A percentile compares a stretch with the other conserved stretches of the same genome.
These are phyloP conservation scores for Hyppa rectilinea DNA, from an alignment of 2,888 invertebrate genomes.

Conservation along the genomic window DNA sequence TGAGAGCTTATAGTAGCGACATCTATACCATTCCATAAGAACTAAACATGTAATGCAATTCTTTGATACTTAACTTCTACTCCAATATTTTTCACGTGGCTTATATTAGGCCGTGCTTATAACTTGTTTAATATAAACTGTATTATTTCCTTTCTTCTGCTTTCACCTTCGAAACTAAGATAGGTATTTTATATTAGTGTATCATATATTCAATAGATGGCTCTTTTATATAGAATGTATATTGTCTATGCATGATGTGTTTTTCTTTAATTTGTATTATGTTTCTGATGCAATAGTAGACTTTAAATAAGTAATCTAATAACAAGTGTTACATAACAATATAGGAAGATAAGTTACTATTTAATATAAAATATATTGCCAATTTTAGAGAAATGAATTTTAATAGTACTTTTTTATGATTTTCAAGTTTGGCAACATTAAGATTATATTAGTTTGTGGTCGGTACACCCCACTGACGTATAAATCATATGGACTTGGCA, in stretches of 20 bases:
- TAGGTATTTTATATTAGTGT: background rate
- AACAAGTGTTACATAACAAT: no score
- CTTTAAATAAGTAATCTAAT: background rate
- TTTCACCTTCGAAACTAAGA: background rate
- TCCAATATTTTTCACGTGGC: background rate
- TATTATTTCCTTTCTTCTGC: background rate
- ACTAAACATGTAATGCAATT: conserved; percentile 3
- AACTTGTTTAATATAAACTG: background rate
- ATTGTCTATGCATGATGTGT: background rate
- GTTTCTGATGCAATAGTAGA: background rate
- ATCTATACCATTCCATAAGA: conserved; percentile 11
- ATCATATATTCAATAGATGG: conserved; percentile 24
- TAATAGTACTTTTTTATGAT: background rate
- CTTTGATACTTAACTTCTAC: background rate
- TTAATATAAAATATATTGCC: background rate
- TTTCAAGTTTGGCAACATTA: conserved; percentile 28
- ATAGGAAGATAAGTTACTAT: background rate
- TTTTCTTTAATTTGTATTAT: background rate
- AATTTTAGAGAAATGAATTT: conserved; percentile 1
- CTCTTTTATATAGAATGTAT: background rate
- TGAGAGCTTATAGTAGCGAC: conserved; percentile 9
- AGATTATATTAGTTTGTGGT: conserved; percentile 13
- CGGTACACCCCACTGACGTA: conserved; percentile 8
- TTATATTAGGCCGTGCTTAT: no score
- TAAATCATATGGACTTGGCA: no score